These are phyloP conservation scores for Amblyjoppa fuscipennis DNA, from an alignment of 2,888 invertebrate species.

Conservation along the genomic window DNA sequence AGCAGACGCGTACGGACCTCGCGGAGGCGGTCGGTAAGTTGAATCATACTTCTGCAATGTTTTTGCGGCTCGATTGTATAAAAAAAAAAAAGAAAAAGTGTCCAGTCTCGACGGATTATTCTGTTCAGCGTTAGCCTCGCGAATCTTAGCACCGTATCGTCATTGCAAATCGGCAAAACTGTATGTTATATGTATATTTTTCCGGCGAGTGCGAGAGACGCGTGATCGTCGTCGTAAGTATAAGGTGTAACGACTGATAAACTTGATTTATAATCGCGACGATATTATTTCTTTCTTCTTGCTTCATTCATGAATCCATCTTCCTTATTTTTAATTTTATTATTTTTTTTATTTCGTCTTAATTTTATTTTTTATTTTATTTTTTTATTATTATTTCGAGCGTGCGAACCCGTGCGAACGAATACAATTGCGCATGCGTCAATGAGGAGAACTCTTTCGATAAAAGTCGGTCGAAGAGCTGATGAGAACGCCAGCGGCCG, in stretches of 20 bases:
- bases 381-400: constrained; percentile 16
- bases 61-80: constrained; percentile 29
- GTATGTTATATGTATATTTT: constrained; percentile 30
- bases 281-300: constrained; percentile 48
- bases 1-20: constrained; percentile 84
- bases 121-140: constrained; percentile 52
- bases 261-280: constrained; percentile 47
- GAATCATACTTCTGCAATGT: constrained; percentile 11
- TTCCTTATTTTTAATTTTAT: constrained; percentile 10
- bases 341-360: not conserved
- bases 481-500: not conserved
- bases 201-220: constrained; percentile 56
- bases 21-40: constrained; percentile 84
- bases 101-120: constrained; percentile 36
- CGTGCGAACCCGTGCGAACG: constrained; percentile 62
- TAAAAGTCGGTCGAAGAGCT: constrained; percentile 33
- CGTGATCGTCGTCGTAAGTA: constrained; percentile 75
- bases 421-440: constrained; percentile 47
- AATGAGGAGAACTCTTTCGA: constrained; percentile 29
- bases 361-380: not conserved
- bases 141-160: constrained; percentile 56
- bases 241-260: constrained; percentile 83
- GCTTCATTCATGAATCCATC: constrained; percentile 25
- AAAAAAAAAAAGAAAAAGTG: constrained; percentile 26
- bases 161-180: constrained; percentile 48